Evolutionary conservation across 2,888 invertebrate species (phyloP).

Genomic region (Dugesia japonica): DNA sequence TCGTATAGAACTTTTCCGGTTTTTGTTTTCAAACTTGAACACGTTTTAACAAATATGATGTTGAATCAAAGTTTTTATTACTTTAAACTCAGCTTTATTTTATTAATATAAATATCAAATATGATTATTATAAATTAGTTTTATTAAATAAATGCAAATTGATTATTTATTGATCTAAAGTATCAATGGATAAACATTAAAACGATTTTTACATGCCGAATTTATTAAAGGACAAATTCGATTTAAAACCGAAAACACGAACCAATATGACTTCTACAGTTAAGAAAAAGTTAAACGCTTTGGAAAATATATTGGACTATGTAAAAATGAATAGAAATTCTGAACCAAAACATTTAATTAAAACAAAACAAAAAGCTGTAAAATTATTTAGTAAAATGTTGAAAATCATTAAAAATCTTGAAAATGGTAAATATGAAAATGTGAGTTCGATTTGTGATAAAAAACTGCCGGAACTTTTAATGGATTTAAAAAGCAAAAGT

Average conservation of each 20-base stretch:
- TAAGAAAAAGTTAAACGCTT: neutral
- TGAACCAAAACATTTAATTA: neutral
- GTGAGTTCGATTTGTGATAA: neutral
- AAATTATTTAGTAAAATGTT: neutral
- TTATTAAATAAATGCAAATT: too few relatives aligned
- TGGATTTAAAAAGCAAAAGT: neutral
- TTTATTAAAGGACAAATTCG: neutral
- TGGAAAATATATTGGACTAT: neutral
- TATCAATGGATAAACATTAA: too few relatives aligned
- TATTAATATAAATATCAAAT: too few relatives aligned
- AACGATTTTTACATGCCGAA: neutral
- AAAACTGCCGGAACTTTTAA: neutral
- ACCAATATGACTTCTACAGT: neutral
- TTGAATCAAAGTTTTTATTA: too few relatives aligned
- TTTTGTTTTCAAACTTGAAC: too few relatives aligned
- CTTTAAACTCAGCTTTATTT: too few relatives aligned
- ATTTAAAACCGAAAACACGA: neutral
- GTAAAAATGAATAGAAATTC: neutral
- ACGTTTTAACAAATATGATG: too few relatives aligned
- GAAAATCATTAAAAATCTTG: neutral
- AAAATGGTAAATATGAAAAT: neutral
- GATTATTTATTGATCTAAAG: too few relatives aligned
- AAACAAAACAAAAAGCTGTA: neutral
- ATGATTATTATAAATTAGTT: too few relatives aligned
- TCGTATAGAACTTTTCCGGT: too few relatives aligned